Percentiles rank a stretch among this genome's conserved stretches.
Evolutionary conservation across 1,140 invertebrate species (phyloP).

Genomic region (Conus ventricosus): DNA sequence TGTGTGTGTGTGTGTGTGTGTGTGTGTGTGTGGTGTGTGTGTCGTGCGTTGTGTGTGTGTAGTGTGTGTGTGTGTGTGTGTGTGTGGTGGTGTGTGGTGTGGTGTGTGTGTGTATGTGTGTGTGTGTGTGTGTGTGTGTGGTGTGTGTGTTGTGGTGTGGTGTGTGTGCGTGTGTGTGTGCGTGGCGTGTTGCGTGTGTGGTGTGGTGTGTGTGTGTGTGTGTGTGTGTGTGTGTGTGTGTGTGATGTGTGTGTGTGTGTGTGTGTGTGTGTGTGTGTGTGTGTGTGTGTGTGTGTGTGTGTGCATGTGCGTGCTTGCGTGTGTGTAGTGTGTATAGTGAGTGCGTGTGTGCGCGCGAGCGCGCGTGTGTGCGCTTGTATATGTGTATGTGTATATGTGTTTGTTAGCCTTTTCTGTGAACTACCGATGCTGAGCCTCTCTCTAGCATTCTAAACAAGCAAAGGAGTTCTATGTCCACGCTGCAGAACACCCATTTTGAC

Average conservation of each 20-base stretch:
- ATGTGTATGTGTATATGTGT: background rate
- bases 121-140: constrained; percentile 1
- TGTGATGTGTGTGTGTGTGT: background rate
- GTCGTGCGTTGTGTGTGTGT: background rate
- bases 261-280: constrained; percentile 8
- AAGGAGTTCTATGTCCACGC: too few relatives aligned
- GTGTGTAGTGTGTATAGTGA: background rate
- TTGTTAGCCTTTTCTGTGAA: background rate
- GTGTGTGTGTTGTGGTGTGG: background rate
- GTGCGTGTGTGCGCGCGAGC: background rate
- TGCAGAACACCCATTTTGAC: too few relatives aligned
- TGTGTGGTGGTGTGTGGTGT: too few relatives aligned
- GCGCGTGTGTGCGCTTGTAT: too few relatives aligned
- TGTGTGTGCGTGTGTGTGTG: background rate
- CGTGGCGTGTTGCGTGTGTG: background rate
- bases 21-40: too few relatives aligned
- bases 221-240: background rate
- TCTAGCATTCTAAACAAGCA: too few relatives aligned
- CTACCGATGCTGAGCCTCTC: too few relatives aligned
- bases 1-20: background rate
- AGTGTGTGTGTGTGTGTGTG: constrained; percentile 10
- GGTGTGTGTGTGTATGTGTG: too few relatives aligned
- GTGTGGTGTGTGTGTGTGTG: constrained; percentile 7
- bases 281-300: background rate
- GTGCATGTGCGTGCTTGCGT: background rate